Evolutionary conservation across 2,888 invertebrate species (phyloP), one percentile per base, ranked within the genome.

Genomic region (Oligia fasciuncula): DNA sequence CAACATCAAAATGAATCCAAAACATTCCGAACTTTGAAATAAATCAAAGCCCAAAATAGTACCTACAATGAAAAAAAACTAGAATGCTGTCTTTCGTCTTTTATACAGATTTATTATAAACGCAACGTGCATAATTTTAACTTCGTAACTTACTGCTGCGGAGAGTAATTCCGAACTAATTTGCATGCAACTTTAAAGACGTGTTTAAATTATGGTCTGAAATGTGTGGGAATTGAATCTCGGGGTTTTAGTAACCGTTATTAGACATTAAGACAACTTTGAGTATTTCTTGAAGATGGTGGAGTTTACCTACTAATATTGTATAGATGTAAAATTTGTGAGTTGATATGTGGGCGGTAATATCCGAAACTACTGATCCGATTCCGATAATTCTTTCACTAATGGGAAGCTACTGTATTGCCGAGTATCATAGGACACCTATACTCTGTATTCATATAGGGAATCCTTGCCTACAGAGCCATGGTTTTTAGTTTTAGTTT

Each of bases 101-200:
- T 35, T 46, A 60, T 13, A 76, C 51, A 63, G 63, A 73, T 69
- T 76, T 49, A 68, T 73, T 62, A 49, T 74, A n/a, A 73, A 49
- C 23, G 67, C 76, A 78, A 69, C 54, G 51, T 72, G 69, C 73
- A 73, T 75, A 83, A 79, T 0, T 70, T 60, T 60, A 65, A 76
- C 54, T 79, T 73, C 62, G 43, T 63, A 83, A 76, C 76, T 85
- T 84, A 77, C 72, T 66, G 23, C 67, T 4, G n/a, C 62, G 63
- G 35, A 57, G 74, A 78, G 73, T 77, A 77, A 79, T 86, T 73
- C n/a, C 40, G n/a, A 79, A 83, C 62, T 77, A 62, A 79, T 86
- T 83, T 79, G 66, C 74, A 86, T 77, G 63, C n/a, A 69, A 79
- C 79, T 85, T 82, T 83, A 82, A 62, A 68, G 51, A 67, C 70